Evolutionary conservation across 2,113 vertebrate species (phyloP), one percentile per base, ranked within the genome.

Genomic region (Etheostoma cragini): DNA sequence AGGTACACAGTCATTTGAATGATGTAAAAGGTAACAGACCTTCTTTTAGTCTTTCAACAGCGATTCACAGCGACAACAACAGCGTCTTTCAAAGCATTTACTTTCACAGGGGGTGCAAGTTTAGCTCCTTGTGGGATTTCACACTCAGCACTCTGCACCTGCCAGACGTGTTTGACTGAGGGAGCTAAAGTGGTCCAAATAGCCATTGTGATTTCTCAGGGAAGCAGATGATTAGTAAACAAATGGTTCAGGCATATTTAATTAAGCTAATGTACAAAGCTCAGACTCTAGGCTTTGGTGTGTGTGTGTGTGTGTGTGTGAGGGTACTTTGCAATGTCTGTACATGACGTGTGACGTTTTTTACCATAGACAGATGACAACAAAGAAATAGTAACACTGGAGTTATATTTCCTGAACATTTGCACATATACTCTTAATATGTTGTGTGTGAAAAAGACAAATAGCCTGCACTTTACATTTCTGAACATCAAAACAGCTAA

Each of bases 191-290:
- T 89, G 85, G 89, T 85, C 77, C 61, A 84, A 90, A 88, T 85
- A 53, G 49, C 82, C 84, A 70, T 83, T 85, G 83, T 88, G 82
- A 82, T 85, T 92, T 87, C 81, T 81, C 88, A 82, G 83, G 88
- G 87, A 92, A 79, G 86, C 89, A 89, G 76, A 89, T 91, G 86
- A 92, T 87, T 88, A 83, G 85, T 85, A 82, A 85, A 91, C 87
- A 89, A 91, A 92, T 83, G 82, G 86, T 67, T 80, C 67, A 71
- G 83, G 83, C 88, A 88, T 90, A 85, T 91, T 90, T 86, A 90
- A 92, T 88, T 80, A 83, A 79, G 82, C 82, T 88, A 80, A 87
- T 74, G 78, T 72, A 46, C 33, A 68, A 1, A 54, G 71, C 26
- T 79, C 45, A 33, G 58, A 53, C 65, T 72, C 8, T 42, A 72